Conservation (phyloP, 2,888 invertebrate genomes). For the Phorcus lineatus region DNA sequence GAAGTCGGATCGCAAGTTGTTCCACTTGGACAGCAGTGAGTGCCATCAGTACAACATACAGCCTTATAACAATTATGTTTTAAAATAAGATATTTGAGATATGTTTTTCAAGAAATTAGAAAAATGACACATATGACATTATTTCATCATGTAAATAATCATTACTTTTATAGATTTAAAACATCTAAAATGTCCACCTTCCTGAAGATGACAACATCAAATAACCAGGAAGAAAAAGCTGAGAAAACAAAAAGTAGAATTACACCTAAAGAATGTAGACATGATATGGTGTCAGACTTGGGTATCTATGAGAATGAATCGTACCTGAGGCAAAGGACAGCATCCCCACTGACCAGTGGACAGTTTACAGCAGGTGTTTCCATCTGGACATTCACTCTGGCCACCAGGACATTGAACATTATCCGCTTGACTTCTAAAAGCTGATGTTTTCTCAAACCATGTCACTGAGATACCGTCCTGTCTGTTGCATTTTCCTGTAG, state of each 20-base stretch:
- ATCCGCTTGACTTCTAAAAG: not conserved
- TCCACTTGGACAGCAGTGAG: conserved; percentile 67
- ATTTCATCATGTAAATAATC: too few relatives aligned
- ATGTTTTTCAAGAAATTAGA: too few relatives aligned
- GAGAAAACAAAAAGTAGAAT: too few relatives aligned
- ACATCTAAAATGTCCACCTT: too few relatives aligned
- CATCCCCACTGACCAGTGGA: conserved; percentile 56
- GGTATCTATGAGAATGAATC: not conserved
- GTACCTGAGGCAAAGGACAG: conserved; percentile 61
- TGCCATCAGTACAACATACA: conserved; percentile 64
- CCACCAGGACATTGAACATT: not conserved
- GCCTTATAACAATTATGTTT: conserved; percentile 40
- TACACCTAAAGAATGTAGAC: too few relatives aligned
- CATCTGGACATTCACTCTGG: conserved; percentile 40
- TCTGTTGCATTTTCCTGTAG: conserved; percentile 43
- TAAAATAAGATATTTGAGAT: too few relatives aligned
- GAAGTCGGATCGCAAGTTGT: conserved; percentile 52
- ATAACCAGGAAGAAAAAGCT: too few relatives aligned
- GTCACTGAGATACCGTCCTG: not conserved
- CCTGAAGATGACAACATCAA: too few relatives aligned
- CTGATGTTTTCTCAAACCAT: conserved; percentile 34
- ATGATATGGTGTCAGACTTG: conserved; percentile 29
- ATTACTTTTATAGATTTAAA: too few relatives aligned
- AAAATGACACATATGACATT: too few relatives aligned
- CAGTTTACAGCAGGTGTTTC: conserved; percentile 61